These are phyloP conservation scores for Chaetogeoica ovagalla DNA, from an alignment of 2,888 invertebrate species.

Conservation along the genomic window DNA sequence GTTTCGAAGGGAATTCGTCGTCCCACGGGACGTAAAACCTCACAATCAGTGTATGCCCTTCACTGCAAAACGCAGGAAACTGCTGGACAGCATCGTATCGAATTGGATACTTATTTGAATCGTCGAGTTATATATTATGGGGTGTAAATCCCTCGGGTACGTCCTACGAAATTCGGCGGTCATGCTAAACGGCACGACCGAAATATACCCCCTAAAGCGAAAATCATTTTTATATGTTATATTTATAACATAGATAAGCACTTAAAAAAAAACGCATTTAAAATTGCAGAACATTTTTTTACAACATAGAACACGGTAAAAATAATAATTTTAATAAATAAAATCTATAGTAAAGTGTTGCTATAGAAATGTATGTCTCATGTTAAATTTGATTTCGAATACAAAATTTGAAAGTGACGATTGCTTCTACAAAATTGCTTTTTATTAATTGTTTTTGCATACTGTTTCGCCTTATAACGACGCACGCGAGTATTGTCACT, in stretches of 20 bases:
- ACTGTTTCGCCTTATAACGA: too few species aligned
- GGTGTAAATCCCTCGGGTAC: slow-evolving; percentile 49
- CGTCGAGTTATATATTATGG: slow-evolving; percentile 33
- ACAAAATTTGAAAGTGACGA: too few species aligned
- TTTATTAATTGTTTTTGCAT: too few species aligned
- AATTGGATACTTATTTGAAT: slow-evolving; percentile 43
- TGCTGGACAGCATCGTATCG: slow-evolving; percentile 33
- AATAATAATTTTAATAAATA: too few species aligned
- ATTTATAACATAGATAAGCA: background rate
- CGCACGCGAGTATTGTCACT: too few species aligned
- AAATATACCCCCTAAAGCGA: background rate
- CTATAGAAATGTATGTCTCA: too few species aligned
- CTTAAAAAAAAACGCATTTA: too few species aligned
- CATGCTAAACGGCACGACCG: slow-evolving; percentile 53
- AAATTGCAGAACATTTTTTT: too few species aligned
- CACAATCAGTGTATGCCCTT: slow-evolving; percentile 28
- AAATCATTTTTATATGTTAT: slow-evolving; percentile 4
- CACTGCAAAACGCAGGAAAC: slow-evolving; percentile 5
- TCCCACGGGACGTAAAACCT: slow-evolving; percentile 36
- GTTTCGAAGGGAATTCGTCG: slow-evolving; percentile 32
- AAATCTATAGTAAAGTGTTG: too few species aligned
- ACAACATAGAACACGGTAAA: too few species aligned
- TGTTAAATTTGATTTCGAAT: too few species aligned
- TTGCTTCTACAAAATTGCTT: too few species aligned
- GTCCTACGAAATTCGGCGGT: slow-evolving; percentile 39